Percentiles rank a stretch among this genome's conserved stretches.
Conservation (phyloP, 2,888 invertebrate species). For the Heteromyza rotundicornis region DNA sequence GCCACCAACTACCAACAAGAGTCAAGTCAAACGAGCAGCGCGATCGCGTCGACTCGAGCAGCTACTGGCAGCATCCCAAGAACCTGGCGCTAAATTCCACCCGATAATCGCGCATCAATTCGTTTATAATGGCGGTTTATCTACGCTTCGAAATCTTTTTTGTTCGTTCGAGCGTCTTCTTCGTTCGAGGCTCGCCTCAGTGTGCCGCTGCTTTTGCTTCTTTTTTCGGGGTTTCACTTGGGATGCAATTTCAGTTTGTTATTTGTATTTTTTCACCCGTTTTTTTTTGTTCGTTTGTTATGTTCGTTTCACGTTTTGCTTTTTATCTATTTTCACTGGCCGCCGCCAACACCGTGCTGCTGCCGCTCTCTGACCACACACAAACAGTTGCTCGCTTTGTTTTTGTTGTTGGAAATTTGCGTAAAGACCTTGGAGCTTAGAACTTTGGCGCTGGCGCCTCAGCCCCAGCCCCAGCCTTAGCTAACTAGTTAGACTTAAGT, state of each 20-base stretch:
- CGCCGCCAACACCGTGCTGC: conserved; percentile 21
- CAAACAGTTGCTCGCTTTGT: neutral
- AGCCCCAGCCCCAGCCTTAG: neutral
- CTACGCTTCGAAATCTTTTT: conserved; percentile 45
- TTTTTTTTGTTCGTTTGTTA: conserved; percentile 16
- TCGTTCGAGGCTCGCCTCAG: neutral
- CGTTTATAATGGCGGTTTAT: conserved; percentile 55
- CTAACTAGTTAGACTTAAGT: neutral
- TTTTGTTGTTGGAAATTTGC: neutral
- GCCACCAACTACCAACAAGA: neutral
- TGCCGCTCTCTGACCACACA: conserved; percentile 13
- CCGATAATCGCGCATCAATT: conserved; percentile 55
- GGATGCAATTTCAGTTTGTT: neutral
- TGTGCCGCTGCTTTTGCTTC: conserved; percentile 5
- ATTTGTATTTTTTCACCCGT: neutral
- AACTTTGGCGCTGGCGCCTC: neutral
- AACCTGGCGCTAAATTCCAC: conserved; percentile 48
- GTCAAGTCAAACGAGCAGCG: neutral
- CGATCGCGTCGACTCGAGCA: neutral
- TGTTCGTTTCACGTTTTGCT: neutral
- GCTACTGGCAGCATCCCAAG: neutral
- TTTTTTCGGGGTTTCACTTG: neutral
- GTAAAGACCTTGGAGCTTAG: neutral
- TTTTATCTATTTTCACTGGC: neutral
- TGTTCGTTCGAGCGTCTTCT: neutral